Conservation (phyloP, 2,113 vertebrate species). For the Xenopus tropicalis region DNA sequence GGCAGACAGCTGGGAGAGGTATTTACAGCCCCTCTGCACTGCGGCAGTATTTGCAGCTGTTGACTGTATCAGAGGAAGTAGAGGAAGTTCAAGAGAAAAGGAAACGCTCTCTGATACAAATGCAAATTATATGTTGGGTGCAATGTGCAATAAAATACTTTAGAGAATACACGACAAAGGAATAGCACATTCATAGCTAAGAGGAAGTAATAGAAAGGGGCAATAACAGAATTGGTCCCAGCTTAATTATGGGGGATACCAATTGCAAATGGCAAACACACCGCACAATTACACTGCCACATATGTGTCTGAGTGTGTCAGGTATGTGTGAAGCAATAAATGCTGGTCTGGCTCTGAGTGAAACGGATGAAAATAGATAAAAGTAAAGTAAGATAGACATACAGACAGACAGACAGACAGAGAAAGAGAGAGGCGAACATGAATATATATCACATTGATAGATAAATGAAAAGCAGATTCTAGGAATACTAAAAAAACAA, state of each 20-base stretch:
- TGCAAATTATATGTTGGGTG: conserved; percentile 4
- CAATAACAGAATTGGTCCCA: conserved; percentile 3
- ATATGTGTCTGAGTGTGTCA: background rate
- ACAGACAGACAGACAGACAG: too few species aligned
- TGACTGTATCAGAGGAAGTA: conserved; percentile 55
- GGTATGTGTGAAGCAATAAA: background rate
- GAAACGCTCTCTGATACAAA: conserved; percentile 27
- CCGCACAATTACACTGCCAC: background rate
- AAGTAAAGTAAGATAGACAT: too few species aligned
- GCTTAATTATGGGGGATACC: background rate
- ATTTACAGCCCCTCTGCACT: conserved; percentile 98
- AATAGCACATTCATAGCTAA: background rate
- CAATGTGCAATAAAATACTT: conserved; percentile 31
- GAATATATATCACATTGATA: background rate
- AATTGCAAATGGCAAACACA: background rate
- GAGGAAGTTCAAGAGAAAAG: conserved; percentile 64
- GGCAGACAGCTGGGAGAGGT: conserved; percentile 99
- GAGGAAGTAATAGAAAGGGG: background rate
- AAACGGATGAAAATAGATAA: too few species aligned
- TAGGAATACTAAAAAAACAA: too few species aligned
- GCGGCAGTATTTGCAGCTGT: conserved; percentile 71
- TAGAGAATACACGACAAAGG: conserved; percentile 11
- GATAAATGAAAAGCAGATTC: too few species aligned
- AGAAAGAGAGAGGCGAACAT: too few species aligned
- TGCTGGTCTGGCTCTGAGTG: too few species aligned